Evolutionary conservation across 1,140 invertebrate species (phyloP), one percentile per base, ranked within the genome.

Genomic region (Paralvinella palmiformis): DNA sequence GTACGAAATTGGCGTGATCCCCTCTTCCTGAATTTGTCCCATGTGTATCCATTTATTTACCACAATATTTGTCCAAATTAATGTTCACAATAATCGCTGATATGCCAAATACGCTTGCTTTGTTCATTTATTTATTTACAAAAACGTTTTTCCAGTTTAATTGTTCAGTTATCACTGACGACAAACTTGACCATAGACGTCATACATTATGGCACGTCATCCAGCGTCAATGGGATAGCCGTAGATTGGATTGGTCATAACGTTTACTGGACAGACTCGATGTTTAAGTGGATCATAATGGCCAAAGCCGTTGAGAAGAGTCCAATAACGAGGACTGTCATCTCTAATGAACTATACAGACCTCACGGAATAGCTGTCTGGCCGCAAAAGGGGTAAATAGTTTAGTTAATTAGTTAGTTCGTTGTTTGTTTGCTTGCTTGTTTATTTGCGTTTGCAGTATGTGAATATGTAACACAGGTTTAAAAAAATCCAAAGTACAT

Each of bases 191-290:
- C 15, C 24, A 3, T 59, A 20, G 27, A 59, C 7, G 41, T 59
- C 41, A 45, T 62, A 10, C 22, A 57, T 22, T 57, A 55, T 24
- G 62, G 62, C 32, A 57, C 36, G 17, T 63, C 62, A 22, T 35
- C 50, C 5, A 33, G 37, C 6, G 62, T 63, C 15, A 36, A 57
- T 56, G 62, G 62, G 22, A 29, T 63, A 10, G 88, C 92, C 13
- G 84, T 98, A 13, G 96, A 99, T 81, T 95, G 91, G 88, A 82
- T 94, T 36, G 88, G 91, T 0, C 84, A 92, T 69, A 96, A 94
- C 70, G 85, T 98, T 52, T 99, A 94, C 79, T 99, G 96, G 93
- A 94, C 94, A 0, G 96, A 99, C 81, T 60, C 58, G 4, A 32
- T 63, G 5, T 63, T 59, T 33, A 63, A 63, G 6, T 56, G 50